These are phyloP conservation scores for Dendroctonus valens DNA, from an alignment of 1,140 invertebrate species.

Conservation along the genomic window DNA sequence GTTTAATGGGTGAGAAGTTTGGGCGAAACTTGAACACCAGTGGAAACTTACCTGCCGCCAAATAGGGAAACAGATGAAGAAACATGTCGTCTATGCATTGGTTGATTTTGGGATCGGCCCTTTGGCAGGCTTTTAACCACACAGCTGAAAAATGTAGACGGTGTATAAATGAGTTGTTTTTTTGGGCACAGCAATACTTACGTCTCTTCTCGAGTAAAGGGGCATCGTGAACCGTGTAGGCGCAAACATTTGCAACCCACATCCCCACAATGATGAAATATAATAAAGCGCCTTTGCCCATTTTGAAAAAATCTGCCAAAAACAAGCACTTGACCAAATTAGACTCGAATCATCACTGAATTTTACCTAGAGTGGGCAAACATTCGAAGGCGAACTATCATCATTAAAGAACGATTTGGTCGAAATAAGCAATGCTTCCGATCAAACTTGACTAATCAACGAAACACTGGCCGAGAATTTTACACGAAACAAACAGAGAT, in stretches of 20 bases:
- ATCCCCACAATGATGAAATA: not conserved
- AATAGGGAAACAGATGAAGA: constrained; percentile 51
- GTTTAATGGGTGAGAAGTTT: too few species aligned
- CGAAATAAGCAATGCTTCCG: not conserved
- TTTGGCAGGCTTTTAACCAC: constrained; percentile 50
- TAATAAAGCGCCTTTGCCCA: not conserved
- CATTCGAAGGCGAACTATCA: not conserved
- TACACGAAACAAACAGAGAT: not conserved
- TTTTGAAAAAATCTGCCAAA: not conserved
- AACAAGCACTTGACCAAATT: not conserved
- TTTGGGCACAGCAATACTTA: constrained; percentile 7
- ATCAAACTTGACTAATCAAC: not conserved
- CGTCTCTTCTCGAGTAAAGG: constrained; percentile 17
- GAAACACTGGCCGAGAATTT: not conserved
- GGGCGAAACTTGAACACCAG: too few species aligned
- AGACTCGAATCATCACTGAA: not conserved
- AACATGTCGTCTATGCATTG: constrained; percentile 49
- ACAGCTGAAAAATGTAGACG: constrained; percentile 45
- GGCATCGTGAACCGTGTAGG: constrained; percentile 20
- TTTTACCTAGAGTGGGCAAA: not conserved
- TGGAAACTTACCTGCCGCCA: constrained; percentile 49
- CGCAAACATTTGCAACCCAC: not conserved
- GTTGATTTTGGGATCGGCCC: constrained; percentile 48
- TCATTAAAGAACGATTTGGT: not conserved
- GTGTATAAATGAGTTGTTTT: not conserved